Percentiles rank a stretch among this genome's conserved stretches.
Conservation (phyloP, 2,888 invertebrate species). For the Caradrina kadenii region DNA sequence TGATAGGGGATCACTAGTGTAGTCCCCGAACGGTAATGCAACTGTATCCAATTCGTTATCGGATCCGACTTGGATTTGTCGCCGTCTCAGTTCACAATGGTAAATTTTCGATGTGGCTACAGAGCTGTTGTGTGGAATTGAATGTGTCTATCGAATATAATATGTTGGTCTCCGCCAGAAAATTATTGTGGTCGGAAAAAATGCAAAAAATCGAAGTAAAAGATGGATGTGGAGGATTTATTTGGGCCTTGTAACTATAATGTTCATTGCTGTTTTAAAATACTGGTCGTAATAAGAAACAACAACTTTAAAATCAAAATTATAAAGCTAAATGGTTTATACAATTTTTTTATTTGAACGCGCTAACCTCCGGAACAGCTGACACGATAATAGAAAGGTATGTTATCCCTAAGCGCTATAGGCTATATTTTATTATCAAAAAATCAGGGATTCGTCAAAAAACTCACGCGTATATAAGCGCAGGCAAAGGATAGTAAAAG, state of each 20-base stretch:
- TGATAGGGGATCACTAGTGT: conserved; percentile 67
- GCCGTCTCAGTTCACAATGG: conserved; percentile 77
- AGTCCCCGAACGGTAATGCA: conserved; percentile 76
- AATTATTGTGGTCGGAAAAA: background rate
- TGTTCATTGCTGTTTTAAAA: background rate
- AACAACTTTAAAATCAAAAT: background rate
- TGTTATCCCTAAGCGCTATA: too few relatives aligned
- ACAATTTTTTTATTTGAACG: too few relatives aligned
- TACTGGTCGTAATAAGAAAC: background rate
- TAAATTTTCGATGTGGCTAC: conserved; percentile 72
- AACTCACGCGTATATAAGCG: too few relatives aligned
- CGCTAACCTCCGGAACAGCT: too few relatives aligned
- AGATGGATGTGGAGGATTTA: background rate
- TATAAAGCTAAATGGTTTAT: background rate
- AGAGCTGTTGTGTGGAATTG: conserved; percentile 66
- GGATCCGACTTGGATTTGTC: conserved; percentile 82
- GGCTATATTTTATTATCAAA: too few relatives aligned
- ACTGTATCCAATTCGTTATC: conserved; percentile 86
- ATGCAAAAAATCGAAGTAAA: background rate
- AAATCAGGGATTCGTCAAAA: too few relatives aligned
- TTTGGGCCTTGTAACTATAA: background rate
- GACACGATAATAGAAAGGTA: too few relatives aligned
- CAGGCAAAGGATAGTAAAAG: too few relatives aligned
- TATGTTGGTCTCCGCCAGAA: conserved; percentile 8
- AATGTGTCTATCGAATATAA: conserved; percentile 54